Percentiles rank a stretch among this genome's conserved stretches.
Evolutionary conservation across 2,888 invertebrate genomes (phyloP).

Genomic region (Cylindroiulus punctatus): DNA sequence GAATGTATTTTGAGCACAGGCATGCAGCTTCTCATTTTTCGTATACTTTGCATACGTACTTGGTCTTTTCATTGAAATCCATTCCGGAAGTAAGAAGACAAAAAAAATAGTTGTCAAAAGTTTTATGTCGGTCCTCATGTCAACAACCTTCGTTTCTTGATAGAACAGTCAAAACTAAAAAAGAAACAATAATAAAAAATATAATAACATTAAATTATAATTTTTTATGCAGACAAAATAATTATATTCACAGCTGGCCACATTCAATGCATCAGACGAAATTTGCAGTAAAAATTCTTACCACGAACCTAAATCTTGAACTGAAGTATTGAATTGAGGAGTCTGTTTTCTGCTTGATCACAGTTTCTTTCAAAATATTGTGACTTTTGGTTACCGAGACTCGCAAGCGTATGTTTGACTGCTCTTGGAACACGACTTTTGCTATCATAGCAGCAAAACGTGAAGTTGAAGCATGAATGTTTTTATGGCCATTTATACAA

Average conservation of each 20-base stretch:
- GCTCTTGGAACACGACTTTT: too few species aligned
- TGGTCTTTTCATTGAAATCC: slow-evolving; percentile 27
- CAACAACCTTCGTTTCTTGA: slow-evolving; percentile 15
- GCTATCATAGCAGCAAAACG: neutral
- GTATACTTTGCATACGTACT: neutral
- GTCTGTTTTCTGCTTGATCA: neutral
- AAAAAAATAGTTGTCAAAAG: slow-evolving; percentile 24
- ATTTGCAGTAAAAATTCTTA: neutral
- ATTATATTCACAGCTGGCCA: slow-evolving; percentile 11
- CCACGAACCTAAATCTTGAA: neutral
- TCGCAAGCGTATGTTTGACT: neutral
- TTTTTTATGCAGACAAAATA: slow-evolving; percentile 14
- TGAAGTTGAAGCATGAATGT: neutral
- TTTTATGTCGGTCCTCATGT: neutral
- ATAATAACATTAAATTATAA: neutral
- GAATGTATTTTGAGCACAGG: neutral
- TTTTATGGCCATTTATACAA: neutral
- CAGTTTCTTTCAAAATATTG: neutral
- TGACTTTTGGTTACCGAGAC: neutral
- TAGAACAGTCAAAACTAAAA: neutral
- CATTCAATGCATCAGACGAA: neutral
- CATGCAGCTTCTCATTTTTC: neutral
- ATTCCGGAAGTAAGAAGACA: neutral
- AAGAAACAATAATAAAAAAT: neutral
- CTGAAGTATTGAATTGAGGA: neutral